Percentiles rank a stretch among this genome's conserved stretches.
These are phyloP conservation scores for Xestia ashworthii DNA, from an alignment of 2,888 invertebrate species.

Conservation along the genomic window DNA sequence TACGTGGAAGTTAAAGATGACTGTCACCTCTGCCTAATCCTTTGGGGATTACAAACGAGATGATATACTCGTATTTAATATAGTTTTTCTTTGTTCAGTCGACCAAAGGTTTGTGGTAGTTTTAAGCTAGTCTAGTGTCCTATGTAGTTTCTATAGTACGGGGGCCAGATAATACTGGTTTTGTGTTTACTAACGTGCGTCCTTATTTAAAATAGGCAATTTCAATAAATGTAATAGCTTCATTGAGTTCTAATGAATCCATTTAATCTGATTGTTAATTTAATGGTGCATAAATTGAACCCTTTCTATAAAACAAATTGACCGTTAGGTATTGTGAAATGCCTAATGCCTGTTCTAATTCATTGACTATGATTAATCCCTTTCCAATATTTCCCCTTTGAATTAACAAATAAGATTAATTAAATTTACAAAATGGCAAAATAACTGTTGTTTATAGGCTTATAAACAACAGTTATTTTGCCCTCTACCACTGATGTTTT, in stretches of 20 bases:
- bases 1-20: neutral
- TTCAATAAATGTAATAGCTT: constrained; percentile 8
- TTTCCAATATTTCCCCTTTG: neutral
- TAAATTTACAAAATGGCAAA: no score
- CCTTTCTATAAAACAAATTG: constrained; percentile 27
- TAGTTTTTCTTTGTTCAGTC: neutral
- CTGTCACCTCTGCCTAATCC: neutral
- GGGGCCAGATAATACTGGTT: neutral
- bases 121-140: neutral
- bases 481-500: constrained; percentile 17
- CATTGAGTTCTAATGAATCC: constrained; percentile 1
- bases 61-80: neutral
- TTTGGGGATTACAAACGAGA: neutral
- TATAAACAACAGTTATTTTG: constrained; percentile 4
- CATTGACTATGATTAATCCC: neutral
- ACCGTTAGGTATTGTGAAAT: constrained; percentile 5
- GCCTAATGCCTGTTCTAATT: constrained; percentile 6
- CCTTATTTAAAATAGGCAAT: neutral
- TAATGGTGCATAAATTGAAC: constrained; percentile 44
- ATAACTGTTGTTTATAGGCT: no score
- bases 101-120: neutral
- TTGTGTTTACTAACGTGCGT: neutral
- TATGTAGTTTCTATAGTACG: neutral
- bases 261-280: constrained; percentile 29
- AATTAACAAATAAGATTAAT: neutral